These are phyloP conservation scores for Drosophila fulvimacula DNA, from an alignment of 2,888 invertebrate species.

Conservation along the genomic window DNA sequence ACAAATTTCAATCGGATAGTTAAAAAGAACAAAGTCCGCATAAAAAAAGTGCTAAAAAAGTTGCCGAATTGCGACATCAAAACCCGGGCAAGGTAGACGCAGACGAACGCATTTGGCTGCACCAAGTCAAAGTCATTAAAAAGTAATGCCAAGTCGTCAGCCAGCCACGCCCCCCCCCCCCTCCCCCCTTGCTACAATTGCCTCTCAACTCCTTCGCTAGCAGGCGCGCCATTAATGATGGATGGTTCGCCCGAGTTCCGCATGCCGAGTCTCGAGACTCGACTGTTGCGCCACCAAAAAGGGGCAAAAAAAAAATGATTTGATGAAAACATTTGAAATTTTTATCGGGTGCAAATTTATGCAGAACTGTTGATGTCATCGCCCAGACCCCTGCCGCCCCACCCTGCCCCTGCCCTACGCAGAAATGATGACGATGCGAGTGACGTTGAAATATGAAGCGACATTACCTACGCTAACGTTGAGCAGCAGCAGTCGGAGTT, in stretches of 20 bases:
- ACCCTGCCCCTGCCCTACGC: constrained; percentile 1
- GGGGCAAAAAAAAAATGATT: constrained; percentile 59
- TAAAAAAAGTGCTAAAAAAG: constrained; percentile 34
- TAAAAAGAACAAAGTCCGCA: constrained; percentile 13
- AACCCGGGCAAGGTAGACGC: constrained; percentile 46
- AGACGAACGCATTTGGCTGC: constrained; percentile 67
- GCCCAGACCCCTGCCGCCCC: constrained; percentile 13
- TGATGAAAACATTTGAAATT: constrained; percentile 82
- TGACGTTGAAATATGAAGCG: constrained; percentile 78
- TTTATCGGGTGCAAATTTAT: constrained; percentile 83
- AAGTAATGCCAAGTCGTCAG: constrained; percentile 76
- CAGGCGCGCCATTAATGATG: constrained; percentile 73
- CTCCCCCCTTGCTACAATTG: constrained; percentile 6
- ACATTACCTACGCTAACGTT: constrained; percentile 63
- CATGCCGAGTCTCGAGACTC: constrained; percentile 24
- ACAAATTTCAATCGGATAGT: constrained; percentile 41
- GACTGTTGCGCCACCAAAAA: constrained; percentile 45
- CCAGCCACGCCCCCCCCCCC: constrained; percentile 30
- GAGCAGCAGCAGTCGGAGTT: neutral
- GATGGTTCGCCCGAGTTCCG: constrained; percentile 60
- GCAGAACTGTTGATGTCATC: constrained; percentile 83
- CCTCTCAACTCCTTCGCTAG: constrained; percentile 58
- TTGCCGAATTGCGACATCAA: constrained; percentile 38
- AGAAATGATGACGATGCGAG: constrained; percentile 79
- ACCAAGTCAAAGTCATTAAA: constrained; percentile 82